phyloP scores from a whole-genome alignment of 2,113 vertebrate species.

The Malurus elegans region DNA sequence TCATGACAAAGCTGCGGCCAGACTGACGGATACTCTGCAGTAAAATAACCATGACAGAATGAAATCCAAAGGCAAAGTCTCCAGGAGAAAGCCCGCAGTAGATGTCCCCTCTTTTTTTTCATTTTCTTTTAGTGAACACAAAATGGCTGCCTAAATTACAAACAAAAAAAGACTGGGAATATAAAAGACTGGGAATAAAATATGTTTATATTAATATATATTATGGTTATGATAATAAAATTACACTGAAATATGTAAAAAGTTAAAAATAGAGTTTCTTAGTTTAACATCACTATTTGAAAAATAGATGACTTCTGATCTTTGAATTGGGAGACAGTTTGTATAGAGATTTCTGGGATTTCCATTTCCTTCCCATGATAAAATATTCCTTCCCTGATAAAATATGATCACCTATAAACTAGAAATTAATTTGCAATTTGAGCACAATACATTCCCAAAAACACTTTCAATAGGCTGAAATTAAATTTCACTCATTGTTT shows the following conservation, averaged over 20 bases:
- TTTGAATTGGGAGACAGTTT: not conserved
- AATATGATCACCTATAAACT: not conserved
- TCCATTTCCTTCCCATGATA: not conserved
- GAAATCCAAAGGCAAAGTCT: not conserved
- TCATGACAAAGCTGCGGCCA: not conserved
- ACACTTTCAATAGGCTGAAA: not conserved
- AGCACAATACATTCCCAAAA: not conserved
- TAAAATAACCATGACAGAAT: not conserved
- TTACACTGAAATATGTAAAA: not conserved
- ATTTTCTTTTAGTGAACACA: not conserved
- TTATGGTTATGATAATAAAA: not conserved
- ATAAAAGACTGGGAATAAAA: too few species aligned
- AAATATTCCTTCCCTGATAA: not conserved
- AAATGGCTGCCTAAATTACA: conserved; percentile 45
- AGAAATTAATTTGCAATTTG: not conserved
- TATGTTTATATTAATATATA: too few species aligned
- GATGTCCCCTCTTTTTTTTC: not conserved
- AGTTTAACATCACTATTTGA: not conserved
- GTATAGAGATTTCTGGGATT: not conserved
- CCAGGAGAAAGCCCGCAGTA: not conserved
- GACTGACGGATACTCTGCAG: not conserved
- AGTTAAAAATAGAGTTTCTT: not conserved
- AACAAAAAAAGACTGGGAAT: not conserved
- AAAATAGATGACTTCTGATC: not conserved
- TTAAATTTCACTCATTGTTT: not conserved